phyloP scores from a whole-genome alignment of 2,113 vertebrate genomes.

The Podarcis cretensis region DNA sequence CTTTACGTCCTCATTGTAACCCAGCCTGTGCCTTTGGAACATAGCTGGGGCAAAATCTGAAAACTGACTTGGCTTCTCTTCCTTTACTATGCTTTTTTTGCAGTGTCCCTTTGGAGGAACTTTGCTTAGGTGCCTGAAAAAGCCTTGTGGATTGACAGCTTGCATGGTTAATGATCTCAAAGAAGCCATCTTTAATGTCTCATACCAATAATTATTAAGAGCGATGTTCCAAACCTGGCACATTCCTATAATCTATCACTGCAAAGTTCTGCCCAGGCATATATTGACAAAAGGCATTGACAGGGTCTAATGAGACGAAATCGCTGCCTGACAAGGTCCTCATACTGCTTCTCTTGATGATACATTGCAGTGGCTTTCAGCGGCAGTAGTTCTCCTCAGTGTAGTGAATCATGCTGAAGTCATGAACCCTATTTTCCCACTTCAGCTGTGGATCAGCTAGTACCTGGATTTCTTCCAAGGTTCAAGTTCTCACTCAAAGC shows the following conservation, averaged over 20 bases:
- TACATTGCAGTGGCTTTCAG: slow-evolving; percentile 3
- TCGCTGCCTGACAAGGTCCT: slow-evolving; percentile 14
- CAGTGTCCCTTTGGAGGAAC: neutral
- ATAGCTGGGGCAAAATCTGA: neutral
- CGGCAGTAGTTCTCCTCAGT: neutral
- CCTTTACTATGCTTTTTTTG: neutral
- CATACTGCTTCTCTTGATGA: neutral
- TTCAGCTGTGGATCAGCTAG: neutral
- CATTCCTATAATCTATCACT: slow-evolving; percentile 31
- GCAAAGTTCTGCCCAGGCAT: slow-evolving; percentile 19
- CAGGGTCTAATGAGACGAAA: slow-evolving; percentile 18
- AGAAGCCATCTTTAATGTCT: slow-evolving; percentile 28
- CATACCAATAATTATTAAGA: slow-evolving; percentile 34
- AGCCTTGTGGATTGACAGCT: slow-evolving; percentile 20
- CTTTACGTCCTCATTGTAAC: neutral
- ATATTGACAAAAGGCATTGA: neutral
- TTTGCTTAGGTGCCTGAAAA: slow-evolving; percentile 10
- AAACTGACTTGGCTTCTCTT: neutral
- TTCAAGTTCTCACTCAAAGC: too few species aligned
- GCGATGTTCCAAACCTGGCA: slow-evolving; percentile 28
- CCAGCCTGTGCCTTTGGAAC: neutral
- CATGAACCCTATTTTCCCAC: neutral
- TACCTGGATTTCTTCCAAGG: too few species aligned
- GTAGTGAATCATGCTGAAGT: neutral
- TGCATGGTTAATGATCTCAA: slow-evolving; percentile 18